Conservation (phyloP, 2,797 vertebrate genomes). For the Cuculus canorus region DNA sequence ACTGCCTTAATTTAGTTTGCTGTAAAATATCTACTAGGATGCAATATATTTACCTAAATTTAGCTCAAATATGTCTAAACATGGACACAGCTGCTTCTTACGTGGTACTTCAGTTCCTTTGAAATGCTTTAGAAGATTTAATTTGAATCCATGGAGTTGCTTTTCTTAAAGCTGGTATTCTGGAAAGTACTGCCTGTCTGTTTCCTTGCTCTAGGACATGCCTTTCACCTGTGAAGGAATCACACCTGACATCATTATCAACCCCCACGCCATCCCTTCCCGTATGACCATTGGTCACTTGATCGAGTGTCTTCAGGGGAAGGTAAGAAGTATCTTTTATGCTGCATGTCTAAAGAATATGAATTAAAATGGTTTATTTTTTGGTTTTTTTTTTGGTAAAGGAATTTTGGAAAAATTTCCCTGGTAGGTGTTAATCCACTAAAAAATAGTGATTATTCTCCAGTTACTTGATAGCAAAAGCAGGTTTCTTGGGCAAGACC, state of each 20-base stretch:
- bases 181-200: not conserved
- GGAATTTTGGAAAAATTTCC: not conserved
- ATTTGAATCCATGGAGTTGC: not conserved
- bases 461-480: not conserved
- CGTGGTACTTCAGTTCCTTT: not conserved
- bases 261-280: slow-evolving; percentile 98
- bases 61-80: not conserved
- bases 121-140: not conserved
- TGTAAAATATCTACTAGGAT: not conserved
- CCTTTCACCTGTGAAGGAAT: slow-evolving; percentile 98
- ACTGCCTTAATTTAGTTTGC: not conserved
- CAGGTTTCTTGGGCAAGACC: not conserved
- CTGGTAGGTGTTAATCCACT: not conserved
- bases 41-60: not conserved
- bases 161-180: not conserved
- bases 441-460: not conserved
- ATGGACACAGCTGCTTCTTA: not conserved
- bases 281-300: slow-evolving; percentile 99
- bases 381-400: not conserved
- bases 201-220: slow-evolving; percentile 87
- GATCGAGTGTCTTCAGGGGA: slow-evolving; percentile 98
- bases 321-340: slow-evolving; percentile 79
- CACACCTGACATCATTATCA: slow-evolving; percentile 99
- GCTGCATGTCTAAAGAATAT: not conserved
- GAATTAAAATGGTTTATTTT: not conserved